Base-by-base conservation (phyloP, 1,140 invertebrate genomes). In the Drosophila baimaii region DNA sequence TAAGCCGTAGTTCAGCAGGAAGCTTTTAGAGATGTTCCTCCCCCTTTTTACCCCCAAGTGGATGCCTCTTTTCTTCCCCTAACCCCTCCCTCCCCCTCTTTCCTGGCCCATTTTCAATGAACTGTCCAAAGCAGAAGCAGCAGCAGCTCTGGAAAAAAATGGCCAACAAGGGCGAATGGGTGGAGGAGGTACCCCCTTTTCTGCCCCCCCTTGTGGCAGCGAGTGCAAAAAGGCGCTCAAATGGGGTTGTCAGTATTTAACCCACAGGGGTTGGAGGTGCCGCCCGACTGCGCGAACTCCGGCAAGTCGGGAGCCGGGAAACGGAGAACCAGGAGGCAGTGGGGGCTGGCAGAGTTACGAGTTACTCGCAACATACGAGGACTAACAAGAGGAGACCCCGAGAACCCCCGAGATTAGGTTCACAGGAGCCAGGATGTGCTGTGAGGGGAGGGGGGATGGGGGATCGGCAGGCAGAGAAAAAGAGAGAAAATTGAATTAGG, bases 181-280 rank as follows among this genome's bases (percentile, higher is more conserved):
- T 68, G 62, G 64, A 68, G 69, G 69, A 68, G 72, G 70, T 68
- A 72, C 72, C 62, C 79, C 75, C 49, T 17, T 2, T 9, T 21
- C 21, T 52, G 29, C 29, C 51, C 51, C 51, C 29, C 51, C 19
- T 35, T 75, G 84, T 77, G 84, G 80, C 77, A 86, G 70, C 65
- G 79, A 77, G 83, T 83, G 83, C 83, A 89, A 89, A 89, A 89
- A 91, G 90, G 83, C 90, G 85, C 89, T 91, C 90, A 91, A 91
- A 91, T 91, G 83, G 90, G 90, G 90, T 91, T 91, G 90, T 91
- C 90, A 91, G 82, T 91, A 90, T 91, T 91, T 91, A 91, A 91
- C 90, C 90, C 90, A 91, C 85, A 89, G 91, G 90, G 90, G 90
- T 77, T 91, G 90, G 86, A 91, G 90, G 90, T 91, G 90, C 85